A percentile compares a stretch with the other conserved stretches of the same genome.
These are phyloP conservation scores for Dendrocopos noguchii DNA, from an alignment of 2,113 vertebrate species.

Conservation along the genomic window DNA sequence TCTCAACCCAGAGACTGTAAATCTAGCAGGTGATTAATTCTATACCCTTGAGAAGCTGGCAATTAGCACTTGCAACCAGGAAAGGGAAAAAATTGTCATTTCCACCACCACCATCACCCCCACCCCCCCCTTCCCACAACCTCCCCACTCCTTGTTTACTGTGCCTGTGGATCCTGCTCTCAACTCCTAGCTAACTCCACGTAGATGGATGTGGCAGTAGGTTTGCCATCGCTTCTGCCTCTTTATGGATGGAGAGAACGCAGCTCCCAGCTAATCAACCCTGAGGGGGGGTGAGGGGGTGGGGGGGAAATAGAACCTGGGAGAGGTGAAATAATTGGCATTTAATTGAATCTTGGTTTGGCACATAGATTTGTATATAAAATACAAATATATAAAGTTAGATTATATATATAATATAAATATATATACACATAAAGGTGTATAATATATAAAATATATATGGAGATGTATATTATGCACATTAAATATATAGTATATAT, in stretches of 20 bases:
- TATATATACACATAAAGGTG: too few relatives aligned
- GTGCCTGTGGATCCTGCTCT: conserved; percentile 81
- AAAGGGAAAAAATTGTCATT: conserved; percentile 85
- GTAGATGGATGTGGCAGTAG: conserved; percentile 69
- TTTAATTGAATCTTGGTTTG: neutral
- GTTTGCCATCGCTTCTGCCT: conserved; percentile 75
- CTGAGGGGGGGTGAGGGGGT: too few relatives aligned
- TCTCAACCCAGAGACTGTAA: conserved; percentile 93
- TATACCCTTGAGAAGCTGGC: conserved; percentile 91
- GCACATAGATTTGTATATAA: too few relatives aligned
- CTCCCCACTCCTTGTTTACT: conserved; percentile 73
- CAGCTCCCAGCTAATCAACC: conserved; percentile 79
- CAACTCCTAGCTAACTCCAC: conserved; percentile 81
- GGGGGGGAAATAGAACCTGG: neutral
- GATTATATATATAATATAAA: too few relatives aligned
- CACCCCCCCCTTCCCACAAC: too few relatives aligned
- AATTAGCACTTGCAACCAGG: conserved; percentile 90
- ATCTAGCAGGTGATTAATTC: conserved; percentile 99
- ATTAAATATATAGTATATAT: too few relatives aligned
- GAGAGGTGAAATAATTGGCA: conserved; percentile 75
- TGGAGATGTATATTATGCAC: too few relatives aligned
- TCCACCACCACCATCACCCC: conserved; percentile 33
- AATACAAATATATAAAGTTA: too few relatives aligned
- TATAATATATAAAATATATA: too few relatives aligned
- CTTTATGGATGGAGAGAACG: conserved; percentile 80